phyloP scores from a whole-genome alignment of 2,888 invertebrate genomes.

The Laspeyria flexula region DNA sequence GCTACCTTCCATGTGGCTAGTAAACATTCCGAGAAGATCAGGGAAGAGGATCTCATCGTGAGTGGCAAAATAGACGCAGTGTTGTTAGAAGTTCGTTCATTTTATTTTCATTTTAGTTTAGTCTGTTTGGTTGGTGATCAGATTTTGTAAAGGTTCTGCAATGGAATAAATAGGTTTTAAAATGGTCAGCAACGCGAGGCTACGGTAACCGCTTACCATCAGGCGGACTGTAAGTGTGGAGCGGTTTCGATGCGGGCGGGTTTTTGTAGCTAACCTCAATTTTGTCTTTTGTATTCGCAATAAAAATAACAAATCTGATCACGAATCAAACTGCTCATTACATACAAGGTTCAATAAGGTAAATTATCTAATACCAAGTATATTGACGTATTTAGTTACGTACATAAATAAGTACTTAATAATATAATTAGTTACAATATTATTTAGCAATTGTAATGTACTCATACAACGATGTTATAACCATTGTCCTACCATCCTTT shows the following conservation, averaged over 20 bases:
- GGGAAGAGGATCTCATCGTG: slow-evolving; percentile 89
- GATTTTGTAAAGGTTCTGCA: slow-evolving; percentile 12
- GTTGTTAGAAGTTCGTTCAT: slow-evolving; percentile 82
- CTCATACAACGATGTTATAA: slow-evolving; percentile 7
- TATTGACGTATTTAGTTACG: not conserved
- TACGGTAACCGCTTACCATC: too few relatives aligned
- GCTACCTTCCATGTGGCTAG: slow-evolving; percentile 87
- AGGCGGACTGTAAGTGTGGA: too few relatives aligned
- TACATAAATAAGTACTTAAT: too few relatives aligned
- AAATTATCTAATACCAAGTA: slow-evolving; percentile 5
- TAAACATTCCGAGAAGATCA: slow-evolving; percentile 87
- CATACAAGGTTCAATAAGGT: slow-evolving; percentile 50
- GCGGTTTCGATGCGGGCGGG: too few relatives aligned
- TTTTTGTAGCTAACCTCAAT: too few relatives aligned
- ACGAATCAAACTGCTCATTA: slow-evolving; percentile 40
- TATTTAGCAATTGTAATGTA: slow-evolving; percentile 14
- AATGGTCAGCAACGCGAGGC: too few relatives aligned
- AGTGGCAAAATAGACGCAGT: slow-evolving; percentile 81
- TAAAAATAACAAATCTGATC: slow-evolving; percentile 28
- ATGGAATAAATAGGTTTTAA: not conserved
- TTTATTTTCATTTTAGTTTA: slow-evolving; percentile 61
- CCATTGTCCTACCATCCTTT: too few relatives aligned
- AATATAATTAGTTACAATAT: slow-evolving; percentile 2
- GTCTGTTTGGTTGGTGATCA: slow-evolving; percentile 47
- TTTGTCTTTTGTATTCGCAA: too few relatives aligned